A percentile compares a stretch with the other conserved stretches of the same genome.
phyloP scores from a whole-genome alignment of 2,113 vertebrate species.

The Passer montanus region DNA sequence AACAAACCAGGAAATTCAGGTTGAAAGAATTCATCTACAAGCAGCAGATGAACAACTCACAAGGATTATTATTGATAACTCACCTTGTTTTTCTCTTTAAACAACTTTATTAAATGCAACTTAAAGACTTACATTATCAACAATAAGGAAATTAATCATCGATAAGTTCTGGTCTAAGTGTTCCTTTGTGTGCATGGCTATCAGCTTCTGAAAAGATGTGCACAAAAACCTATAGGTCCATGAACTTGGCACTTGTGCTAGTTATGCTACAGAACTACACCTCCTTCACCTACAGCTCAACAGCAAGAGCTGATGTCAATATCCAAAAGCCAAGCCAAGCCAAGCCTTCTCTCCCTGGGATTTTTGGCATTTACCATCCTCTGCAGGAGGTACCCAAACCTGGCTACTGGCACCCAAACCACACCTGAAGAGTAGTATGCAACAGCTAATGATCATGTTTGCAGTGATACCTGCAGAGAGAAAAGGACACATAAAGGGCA shows the following conservation, averaged over 20 bases:
- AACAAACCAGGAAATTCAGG: background rate
- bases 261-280: background rate
- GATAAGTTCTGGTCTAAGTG: rapidly evolving
- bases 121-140: background rate
- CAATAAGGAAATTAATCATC: background rate
- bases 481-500: too few relatives aligned
- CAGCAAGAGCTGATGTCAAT: rapidly evolving
- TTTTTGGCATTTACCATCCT: background rate
- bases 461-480: background rate
- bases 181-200: background rate
- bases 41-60: background rate
- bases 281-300: background rate
- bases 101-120: background rate
- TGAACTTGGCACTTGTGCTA: background rate
- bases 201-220: background rate
- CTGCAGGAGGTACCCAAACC: background rate
- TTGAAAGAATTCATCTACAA: background rate
- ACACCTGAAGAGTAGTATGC: rapidly evolving
- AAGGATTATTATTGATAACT: background rate
- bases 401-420: background rate
- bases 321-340: background rate
- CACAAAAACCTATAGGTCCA: background rate
- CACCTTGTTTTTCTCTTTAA: background rate
- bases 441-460: background rate
- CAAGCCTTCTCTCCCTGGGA: background rate